Conservation (phyloP, 2,113 vertebrate species). For the Polyodon spathula region DNA sequence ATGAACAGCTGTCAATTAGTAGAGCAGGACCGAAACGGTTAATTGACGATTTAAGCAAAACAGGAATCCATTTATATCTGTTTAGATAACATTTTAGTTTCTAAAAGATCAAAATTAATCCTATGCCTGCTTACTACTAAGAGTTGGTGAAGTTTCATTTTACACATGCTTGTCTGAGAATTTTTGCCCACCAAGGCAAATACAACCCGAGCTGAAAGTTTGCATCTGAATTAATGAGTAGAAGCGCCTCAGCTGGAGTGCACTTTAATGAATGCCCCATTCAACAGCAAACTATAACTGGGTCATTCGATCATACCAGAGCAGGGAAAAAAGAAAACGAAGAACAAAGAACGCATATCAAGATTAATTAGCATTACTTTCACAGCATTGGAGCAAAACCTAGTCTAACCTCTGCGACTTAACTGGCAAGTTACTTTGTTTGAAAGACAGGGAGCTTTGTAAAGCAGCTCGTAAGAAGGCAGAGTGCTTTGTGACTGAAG, state of each 20-base stretch:
- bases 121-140: no score
- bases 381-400: not conserved
- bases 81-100: no score
- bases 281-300: slow-evolving; percentile 25
- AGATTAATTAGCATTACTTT: slow-evolving; percentile 10
- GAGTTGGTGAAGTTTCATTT: no score
- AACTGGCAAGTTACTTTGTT: not conserved
- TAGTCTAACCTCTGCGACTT: not conserved
- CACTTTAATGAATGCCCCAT: slow-evolving; percentile 18
- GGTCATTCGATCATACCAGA: slow-evolving; percentile 12
- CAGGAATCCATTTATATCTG: no score
- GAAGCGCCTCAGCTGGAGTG: not conserved
- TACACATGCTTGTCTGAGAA: no score
- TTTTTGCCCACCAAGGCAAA: not conserved
- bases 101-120: no score
- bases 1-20: not conserved
- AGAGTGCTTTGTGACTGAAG: no score
- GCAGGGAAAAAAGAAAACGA: not conserved
- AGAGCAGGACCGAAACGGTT: no score
- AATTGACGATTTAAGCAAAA: no score
- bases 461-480: no score
- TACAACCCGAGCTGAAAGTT: not conserved
- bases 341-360: slow-evolving; percentile 7
- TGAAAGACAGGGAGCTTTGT: no score
- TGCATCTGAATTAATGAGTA: not conserved